Evolutionary conservation across 92 coral and sea anemone genomes (phyloP).

Genomic region (Nematostella vectensis): DNA sequence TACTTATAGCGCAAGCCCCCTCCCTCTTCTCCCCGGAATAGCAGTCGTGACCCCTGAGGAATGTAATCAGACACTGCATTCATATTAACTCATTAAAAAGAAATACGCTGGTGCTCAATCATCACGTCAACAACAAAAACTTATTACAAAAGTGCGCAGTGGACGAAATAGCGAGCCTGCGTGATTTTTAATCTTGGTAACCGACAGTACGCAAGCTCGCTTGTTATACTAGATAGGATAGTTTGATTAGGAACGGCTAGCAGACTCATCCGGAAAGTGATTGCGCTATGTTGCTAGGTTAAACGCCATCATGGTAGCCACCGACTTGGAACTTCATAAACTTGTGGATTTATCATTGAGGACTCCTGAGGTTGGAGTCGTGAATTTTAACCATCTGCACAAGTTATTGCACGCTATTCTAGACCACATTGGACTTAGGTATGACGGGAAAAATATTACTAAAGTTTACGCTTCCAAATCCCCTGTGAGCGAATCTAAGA

Average conservation of each 20-base stretch:
- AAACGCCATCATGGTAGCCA: conserved; percentile 51
- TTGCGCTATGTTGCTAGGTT: conserved; percentile 6
- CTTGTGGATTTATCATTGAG: conserved; percentile 69
- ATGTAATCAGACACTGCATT: background rate
- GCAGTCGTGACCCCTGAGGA: background rate
- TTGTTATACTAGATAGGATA: too few species aligned
- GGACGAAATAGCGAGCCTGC: too few species aligned
- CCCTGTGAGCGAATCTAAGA: too few species aligned
- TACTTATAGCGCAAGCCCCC: too few species aligned
- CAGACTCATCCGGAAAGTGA: too few species aligned
- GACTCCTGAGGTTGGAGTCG: conserved; percentile 80
- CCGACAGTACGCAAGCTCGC: too few species aligned
- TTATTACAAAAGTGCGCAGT: too few species aligned
- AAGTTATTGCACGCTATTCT: conserved; percentile 79
- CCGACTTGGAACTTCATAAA: conserved; percentile 66
- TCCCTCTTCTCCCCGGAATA: background rate
- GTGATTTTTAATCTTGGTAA: too few species aligned
- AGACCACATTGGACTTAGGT: conserved; percentile 56
- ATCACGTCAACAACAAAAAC: background rate
- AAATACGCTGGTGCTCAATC: background rate
- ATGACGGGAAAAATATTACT: conserved; percentile 5
- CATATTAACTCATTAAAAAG: background rate
- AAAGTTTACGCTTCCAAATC: background rate
- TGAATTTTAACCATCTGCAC: conserved; percentile 88
- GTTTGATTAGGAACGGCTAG: too few species aligned